A percentile compares a stretch with the other conserved stretches of the same genome.
Evolutionary conservation across 2,888 invertebrate species (phyloP).

Genomic region (Callosobruchus maculatus): DNA sequence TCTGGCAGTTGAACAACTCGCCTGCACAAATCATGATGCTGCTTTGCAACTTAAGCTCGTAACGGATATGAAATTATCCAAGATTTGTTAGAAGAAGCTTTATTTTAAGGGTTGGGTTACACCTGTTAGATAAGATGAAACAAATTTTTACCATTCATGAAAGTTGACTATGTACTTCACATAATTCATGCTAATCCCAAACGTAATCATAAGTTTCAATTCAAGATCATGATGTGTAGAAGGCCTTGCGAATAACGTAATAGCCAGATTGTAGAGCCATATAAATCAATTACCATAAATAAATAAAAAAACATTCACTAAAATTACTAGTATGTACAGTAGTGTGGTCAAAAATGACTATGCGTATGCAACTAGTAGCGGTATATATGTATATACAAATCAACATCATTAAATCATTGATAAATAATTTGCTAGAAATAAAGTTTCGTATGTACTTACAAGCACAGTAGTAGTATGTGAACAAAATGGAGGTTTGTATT

Average conservation of each 20-base stretch:
- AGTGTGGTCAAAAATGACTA: neutral
- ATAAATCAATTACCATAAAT: neutral
- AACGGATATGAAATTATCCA: too few species aligned
- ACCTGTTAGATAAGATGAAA: too few species aligned
- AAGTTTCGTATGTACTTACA: neutral
- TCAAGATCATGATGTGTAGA: neutral
- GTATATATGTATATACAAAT: neutral
- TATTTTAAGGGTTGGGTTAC: too few species aligned
- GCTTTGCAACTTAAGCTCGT: too few species aligned
- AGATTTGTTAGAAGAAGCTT: too few species aligned
- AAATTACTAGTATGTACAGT: neutral
- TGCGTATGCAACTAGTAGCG: neutral
- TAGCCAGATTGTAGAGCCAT: neutral
- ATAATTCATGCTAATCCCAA: too few species aligned
- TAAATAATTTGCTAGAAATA: neutral
- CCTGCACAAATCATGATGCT: neutral
- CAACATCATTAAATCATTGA: neutral
- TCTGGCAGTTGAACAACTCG: neutral
- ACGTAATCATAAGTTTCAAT: too few species aligned
- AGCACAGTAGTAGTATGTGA: neutral
- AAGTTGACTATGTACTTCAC: too few species aligned
- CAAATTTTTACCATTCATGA: too few species aligned
- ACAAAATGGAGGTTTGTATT: neutral
- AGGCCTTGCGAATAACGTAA: neutral
- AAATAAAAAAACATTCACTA: neutral